Evolutionary conservation across 1,140 invertebrate species (phyloP).

Genomic region (Drosophila orosa): DNA sequence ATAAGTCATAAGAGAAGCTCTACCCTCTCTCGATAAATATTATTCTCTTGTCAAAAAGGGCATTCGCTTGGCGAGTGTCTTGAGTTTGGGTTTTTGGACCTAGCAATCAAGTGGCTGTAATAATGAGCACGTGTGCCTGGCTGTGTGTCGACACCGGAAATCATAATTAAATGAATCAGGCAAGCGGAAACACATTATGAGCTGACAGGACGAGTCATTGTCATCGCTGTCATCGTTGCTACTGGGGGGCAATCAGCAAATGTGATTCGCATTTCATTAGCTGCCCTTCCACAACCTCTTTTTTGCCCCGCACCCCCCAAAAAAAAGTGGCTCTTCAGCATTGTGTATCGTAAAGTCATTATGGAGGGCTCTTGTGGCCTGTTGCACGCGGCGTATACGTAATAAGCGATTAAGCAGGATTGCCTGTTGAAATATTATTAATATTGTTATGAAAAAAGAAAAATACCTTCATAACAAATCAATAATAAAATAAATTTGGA

Average conservation of each 20-base stretch:
- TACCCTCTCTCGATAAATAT: too few relatives aligned
- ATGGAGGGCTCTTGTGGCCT: conserved; percentile 3
- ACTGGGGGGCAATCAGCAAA: conserved; percentile 23
- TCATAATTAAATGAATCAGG: conserved; percentile 78
- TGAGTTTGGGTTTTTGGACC: not conserved
- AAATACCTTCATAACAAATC: too few relatives aligned
- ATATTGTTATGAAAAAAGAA: too few relatives aligned
- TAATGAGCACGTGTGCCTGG: conserved; percentile 42
- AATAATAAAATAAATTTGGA: too few relatives aligned
- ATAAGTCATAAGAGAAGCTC: too few relatives aligned
- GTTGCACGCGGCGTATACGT: conserved; percentile 23
- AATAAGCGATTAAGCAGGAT: not conserved
- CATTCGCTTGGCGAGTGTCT: not conserved
- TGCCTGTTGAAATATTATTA: not conserved
- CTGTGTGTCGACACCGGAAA: conserved; percentile 53
- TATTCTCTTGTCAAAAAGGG: too few relatives aligned
- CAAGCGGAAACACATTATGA: conserved; percentile 66
- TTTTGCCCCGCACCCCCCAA: too few relatives aligned
- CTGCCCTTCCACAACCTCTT: too few relatives aligned
- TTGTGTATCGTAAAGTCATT: conserved; percentile 22
- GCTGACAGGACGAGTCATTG: conserved; percentile 3
- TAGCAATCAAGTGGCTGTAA: conserved; percentile 60
- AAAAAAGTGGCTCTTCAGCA: not conserved
- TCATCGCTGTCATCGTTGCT: conserved; percentile 10
- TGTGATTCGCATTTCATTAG: conserved; percentile 34